Base-by-base conservation (phyloP, 1,140 invertebrate genomes). In the Zaprionus inermis region DNA sequence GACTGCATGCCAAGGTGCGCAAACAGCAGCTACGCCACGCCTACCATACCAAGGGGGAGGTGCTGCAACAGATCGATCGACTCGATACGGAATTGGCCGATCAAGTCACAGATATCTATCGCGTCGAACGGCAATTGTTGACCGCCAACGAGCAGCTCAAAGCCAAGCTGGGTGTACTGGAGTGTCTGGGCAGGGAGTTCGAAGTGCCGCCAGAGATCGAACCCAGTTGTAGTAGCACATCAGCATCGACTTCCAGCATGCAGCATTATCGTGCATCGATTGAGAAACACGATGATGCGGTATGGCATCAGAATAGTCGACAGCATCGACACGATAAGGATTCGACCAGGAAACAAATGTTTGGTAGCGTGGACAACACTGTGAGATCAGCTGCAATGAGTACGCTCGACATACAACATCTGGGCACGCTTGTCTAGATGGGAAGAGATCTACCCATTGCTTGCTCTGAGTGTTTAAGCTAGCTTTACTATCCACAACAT, bases 1-100 rank as follows among this genome's bases (percentile, higher is more conserved):
- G 95, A 76, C 82, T 96, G 56, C 94, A 94, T 49, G 93, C 94
- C 1, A 95, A 95, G 92, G 93, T 96, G 10, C 94, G 94, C 76
- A 93, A 95, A 68, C 94, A 95, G 80, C 93, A 94, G 63, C 93
- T 94, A 65, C 94, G 94, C 68, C 94, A 94, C 79, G 93, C 93
- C 58, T 93, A 93, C 18, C 93, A 90, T 91, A 94, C 84, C 88
- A 94, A 84, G 93, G 93, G 36, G 82, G 89, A 78, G 54, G 91
- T 86, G 63, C 63, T 88, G 46, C 78, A 80, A 41, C 86, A 90
- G 75, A 81, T 78, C 71, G 81, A 86, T 57, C 77, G 58, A 92
- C 93, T 79, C 93, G 95, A 76, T 91, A 94, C 90, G 92, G 94
- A 65, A 93, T 92, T 79, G 94, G 94, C 60, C 91, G 94, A 34